These are phyloP conservation scores for Callospermophilus lateralis DNA, from an alignment of 2,113 vertebrate genomes.

Conservation along the genomic window DNA sequence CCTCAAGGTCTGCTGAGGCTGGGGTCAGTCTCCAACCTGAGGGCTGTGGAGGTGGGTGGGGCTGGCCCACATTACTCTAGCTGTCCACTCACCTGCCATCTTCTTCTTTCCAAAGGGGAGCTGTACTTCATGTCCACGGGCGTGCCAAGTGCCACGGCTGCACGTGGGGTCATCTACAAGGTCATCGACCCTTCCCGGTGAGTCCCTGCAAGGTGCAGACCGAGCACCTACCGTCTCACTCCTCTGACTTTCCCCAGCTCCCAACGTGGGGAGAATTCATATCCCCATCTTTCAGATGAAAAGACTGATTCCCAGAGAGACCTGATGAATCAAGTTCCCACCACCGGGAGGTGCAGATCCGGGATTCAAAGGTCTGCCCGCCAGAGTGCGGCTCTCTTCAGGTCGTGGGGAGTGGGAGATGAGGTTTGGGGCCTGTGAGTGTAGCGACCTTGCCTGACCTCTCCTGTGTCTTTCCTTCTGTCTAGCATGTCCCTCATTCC, in stretches of 20 bases:
- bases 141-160: constrained; percentile 91
- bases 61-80: not conserved
- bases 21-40: not conserved
- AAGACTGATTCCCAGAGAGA: not conserved
- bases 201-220: not conserved
- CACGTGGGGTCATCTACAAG: constrained; percentile 95
- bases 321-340: not conserved
- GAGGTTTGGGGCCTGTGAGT: not conserved
- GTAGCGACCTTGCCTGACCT: too few relatives aligned
- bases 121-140: constrained; percentile 97
- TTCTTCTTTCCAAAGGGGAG: constrained; percentile 89
- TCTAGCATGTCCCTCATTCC: fast-evolving
- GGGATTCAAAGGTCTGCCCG: too few relatives aligned
- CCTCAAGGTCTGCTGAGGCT: fast-evolving
- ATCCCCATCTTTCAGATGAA: not conserved
- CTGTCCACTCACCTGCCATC: constrained; percentile 14
- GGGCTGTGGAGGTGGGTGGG: fast-evolving
- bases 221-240: fast-evolving
- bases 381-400: fast-evolving
- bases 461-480: not conserved
- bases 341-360: not conserved
- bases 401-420: too few relatives aligned
- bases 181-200: constrained; percentile 96
- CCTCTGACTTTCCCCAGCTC: not conserved
- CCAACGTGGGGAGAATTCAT: not conserved